phyloP scores from a whole-genome alignment of 2,888 invertebrate species.

The Argyresthia goedartella region DNA sequence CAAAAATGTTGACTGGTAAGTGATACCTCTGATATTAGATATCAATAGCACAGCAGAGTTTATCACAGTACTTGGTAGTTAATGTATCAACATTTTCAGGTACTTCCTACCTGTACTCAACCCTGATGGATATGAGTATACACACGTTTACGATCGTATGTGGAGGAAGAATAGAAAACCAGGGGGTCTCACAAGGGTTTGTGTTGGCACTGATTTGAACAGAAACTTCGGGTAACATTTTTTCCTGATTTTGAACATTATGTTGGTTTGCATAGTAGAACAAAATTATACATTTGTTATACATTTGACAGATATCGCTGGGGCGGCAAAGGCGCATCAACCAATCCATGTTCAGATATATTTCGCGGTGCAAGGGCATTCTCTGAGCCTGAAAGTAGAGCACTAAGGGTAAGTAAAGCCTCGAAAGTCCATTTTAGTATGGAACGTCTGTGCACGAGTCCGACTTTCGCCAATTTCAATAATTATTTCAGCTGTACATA shows the following conservation, averaged over 20 bases:
- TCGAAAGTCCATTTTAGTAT: not conserved
- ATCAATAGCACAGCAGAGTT: not conserved
- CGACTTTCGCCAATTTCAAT: not conserved
- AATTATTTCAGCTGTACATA: not conserved
- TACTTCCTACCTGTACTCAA: constrained; percentile 83
- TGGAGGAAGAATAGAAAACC: constrained; percentile 86
- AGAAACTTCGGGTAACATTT: constrained; percentile 82
- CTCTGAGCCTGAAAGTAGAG: constrained; percentile 89
- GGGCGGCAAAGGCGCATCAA: constrained; percentile 89
- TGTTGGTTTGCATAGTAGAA: not conserved
- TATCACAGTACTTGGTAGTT: not conserved
- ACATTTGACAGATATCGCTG: constrained; percentile 75
- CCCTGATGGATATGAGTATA: constrained; percentile 91
- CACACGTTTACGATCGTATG: constrained; percentile 81
- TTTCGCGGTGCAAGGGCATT: constrained; percentile 85
- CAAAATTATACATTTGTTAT: not conserved
- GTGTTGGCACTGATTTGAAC: constrained; percentile 85
- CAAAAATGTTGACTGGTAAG: constrained; percentile 55
- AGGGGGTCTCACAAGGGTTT: constrained; percentile 57
- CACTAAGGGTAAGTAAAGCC: constrained; percentile 55
- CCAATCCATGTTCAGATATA: constrained; percentile 85
- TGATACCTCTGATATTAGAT: not conserved
- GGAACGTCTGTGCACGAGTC: too few species aligned
- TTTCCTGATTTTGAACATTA: not conserved
- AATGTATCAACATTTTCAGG: constrained; percentile 30